These are phyloP conservation scores for Dendrocopos noguchii DNA, from an alignment of 2,113 vertebrate genomes.

Conservation along the genomic window DNA sequence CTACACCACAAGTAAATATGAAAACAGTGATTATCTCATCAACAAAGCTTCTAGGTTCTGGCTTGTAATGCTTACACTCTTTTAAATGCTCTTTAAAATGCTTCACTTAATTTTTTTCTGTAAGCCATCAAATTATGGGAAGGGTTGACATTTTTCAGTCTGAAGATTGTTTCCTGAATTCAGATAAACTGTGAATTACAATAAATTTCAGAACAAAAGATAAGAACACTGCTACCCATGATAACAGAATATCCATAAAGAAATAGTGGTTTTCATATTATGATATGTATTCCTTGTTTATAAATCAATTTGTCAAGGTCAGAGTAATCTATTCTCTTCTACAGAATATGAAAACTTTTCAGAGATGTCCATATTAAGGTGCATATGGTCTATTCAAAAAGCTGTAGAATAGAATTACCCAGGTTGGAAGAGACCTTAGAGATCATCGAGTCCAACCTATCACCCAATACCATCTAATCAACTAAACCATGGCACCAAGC, in stretches of 20 bases:
- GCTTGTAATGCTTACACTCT: not conserved
- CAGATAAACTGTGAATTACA: not conserved
- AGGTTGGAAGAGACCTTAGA: too few relatives aligned
- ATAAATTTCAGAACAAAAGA: not conserved
- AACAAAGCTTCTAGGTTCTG: not conserved
- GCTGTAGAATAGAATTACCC: not conserved
- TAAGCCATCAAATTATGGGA: not conserved
- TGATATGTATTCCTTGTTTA: not conserved
- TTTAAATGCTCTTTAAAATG: not conserved
- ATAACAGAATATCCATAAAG: not conserved
- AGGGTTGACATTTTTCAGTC: not conserved
- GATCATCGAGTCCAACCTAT: too few relatives aligned
- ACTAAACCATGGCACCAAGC: too few relatives aligned
- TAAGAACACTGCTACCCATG: not conserved
- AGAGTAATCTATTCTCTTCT: not conserved
- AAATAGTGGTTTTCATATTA: fast-evolving
- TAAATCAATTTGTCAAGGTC: not conserved
- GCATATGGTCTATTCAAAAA: not conserved
- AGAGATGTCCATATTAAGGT: not conserved
- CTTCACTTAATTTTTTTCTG: not conserved
- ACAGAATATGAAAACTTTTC: not conserved
- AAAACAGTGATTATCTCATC: not conserved
- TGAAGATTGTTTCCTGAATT: not conserved
- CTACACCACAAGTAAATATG: not conserved
- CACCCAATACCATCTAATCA: too few relatives aligned